Evolutionary conservation across 2,113 vertebrate genomes (phyloP).

Genomic region (Anhinga rufa): DNA sequence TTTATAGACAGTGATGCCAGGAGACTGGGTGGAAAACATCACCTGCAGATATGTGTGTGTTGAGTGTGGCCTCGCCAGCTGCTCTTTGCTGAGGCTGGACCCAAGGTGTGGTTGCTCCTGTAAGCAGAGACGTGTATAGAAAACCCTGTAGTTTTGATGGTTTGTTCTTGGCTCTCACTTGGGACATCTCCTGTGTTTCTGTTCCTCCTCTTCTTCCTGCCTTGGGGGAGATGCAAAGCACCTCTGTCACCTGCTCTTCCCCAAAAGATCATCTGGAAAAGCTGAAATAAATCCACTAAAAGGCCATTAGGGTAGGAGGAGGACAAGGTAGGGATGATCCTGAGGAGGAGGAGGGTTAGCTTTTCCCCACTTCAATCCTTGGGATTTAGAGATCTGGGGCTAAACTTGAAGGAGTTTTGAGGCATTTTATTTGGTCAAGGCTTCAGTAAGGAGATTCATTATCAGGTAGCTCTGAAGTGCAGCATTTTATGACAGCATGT

Average conservation of each 20-base stretch:
- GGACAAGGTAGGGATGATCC: neutral
- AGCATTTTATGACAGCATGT: fast-evolving
- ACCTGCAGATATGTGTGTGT: neutral
- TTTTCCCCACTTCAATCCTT: neutral
- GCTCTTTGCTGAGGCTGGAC: neutral
- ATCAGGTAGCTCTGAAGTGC: neutral
- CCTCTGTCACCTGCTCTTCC: neutral
- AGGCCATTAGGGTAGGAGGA: neutral
- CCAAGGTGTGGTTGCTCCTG: neutral
- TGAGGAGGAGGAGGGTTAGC: neutral
- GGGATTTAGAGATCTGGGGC: neutral
- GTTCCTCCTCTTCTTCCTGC: neutral
- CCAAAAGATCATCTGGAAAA: neutral
- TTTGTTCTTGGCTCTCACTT: neutral
- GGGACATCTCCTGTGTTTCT: neutral
- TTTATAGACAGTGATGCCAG: neutral
- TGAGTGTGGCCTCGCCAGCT: neutral
- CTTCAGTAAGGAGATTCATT: neutral
- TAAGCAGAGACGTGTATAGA: neutral
- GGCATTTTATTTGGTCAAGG: neutral
- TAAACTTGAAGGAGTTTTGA: neutral
- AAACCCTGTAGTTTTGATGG: neutral
- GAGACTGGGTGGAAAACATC: fast-evolving
- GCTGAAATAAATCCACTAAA: neutral
- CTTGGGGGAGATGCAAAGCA: neutral